Evolutionary conservation across 2,797 vertebrate genomes (phyloP).

Genomic region (Myotis pilosus): DNA sequence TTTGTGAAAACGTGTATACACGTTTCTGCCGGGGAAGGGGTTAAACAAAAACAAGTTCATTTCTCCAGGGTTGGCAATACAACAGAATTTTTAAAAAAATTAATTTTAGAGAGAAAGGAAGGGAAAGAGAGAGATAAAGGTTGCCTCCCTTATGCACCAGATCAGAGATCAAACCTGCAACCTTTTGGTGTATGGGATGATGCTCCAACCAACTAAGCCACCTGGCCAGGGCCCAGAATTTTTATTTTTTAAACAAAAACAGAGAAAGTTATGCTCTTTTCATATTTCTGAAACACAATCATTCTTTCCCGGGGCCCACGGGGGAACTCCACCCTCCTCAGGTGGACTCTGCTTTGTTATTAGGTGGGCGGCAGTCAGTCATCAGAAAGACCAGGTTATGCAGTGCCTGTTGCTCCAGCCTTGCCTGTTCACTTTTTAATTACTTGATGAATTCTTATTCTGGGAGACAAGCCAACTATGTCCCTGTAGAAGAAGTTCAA

Average conservation of each 20-base stretch:
- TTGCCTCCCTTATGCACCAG: background rate
- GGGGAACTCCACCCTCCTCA: conserved; percentile 58
- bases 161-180: background rate
- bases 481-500: conserved; percentile 61
- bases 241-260: background rate
- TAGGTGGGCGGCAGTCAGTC: conserved; percentile 37
- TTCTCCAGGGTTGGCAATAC: background rate
- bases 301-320: conserved; percentile 53
- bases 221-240: background rate
- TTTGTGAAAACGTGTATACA: too few relatives aligned
- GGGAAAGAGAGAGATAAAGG: background rate
- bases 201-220: background rate
- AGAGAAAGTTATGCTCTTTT: background rate
- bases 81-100: background rate
- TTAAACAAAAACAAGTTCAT: background rate
- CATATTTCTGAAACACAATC: conserved; percentile 55
- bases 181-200: background rate
- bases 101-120: too few relatives aligned
- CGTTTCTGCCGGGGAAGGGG: too few relatives aligned
- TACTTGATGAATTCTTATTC: conserved; percentile 71
- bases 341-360: conserved; percentile 56
- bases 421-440: conserved; percentile 49
- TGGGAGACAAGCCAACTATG: conserved; percentile 66
- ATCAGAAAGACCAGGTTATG: background rate
- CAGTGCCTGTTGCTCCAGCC: background rate